Evolutionary conservation across 2,113 vertebrate species (phyloP).

Genomic region (Lontra canadensis): DNA sequence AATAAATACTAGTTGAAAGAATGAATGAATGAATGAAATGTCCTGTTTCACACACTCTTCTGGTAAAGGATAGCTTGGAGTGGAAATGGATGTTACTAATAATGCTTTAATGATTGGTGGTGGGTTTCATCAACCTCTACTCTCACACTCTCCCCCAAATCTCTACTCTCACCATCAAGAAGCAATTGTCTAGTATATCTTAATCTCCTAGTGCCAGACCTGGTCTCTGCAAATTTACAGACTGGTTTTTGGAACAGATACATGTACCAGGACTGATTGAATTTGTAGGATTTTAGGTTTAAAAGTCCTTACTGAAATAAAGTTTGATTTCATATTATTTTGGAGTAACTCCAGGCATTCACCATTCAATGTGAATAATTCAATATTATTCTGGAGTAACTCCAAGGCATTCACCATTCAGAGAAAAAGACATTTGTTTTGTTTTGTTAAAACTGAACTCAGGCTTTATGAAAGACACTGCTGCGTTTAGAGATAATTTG

Average conservation of each 20-base stretch:
- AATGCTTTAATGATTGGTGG: neutral
- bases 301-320: conserved; percentile 54
- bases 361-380: conserved; percentile 72
- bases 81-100: conserved; percentile 5
- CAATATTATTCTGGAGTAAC: conserved; percentile 63
- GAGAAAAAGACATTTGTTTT: conserved; percentile 72
- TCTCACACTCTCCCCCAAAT: no score
- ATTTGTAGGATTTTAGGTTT: conserved; percentile 49
- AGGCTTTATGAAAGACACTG: conserved; percentile 47
- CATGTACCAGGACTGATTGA: conserved; percentile 21
- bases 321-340: conserved; percentile 69
- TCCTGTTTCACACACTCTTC: neutral
- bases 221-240: conserved; percentile 34
- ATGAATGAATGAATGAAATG: conserved; percentile 15
- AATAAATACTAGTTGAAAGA: conserved; percentile 11
- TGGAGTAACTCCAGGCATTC: conserved; percentile 71
- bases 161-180: neutral
- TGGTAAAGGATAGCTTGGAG: neutral
- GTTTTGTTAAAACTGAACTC: conserved; percentile 63
- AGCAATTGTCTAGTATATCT: neutral
- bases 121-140: neutral
- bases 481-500: conserved; percentile 53
- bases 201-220: neutral
- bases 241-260: conserved; percentile 38
- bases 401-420: conserved; percentile 71